Evolutionary conservation across 2,113 vertebrate genomes (phyloP), one percentile per base, ranked within the genome.

Genomic region (Laticauda laticaudata): DNA sequence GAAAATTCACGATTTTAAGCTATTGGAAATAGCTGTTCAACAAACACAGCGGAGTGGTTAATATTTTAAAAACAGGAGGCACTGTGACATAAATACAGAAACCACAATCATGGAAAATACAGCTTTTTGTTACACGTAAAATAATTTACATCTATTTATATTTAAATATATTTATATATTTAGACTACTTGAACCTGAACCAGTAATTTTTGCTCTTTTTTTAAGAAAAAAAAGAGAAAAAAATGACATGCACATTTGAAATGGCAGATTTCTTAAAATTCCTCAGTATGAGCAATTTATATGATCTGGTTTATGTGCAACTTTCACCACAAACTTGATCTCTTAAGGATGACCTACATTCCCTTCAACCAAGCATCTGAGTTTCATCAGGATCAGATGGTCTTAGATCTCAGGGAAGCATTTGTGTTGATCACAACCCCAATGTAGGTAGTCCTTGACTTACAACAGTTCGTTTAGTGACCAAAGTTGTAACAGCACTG

Each of bases 81-180:
- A 97, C 93, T 96, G 97, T 96, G 96, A 98, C 96, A 53, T 90
- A 92, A 97, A 97, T 11, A 96, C 96, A 97, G 98, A 98, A 98
- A 98, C 92, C 97, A 98, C 97, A 98, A 96, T 96, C 95, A 96
- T 97, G 96, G 96, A 97, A 97, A 97, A 98, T 97, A 98, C 97
- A 98, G 98, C 98, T 98, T 98, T 98, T 98, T 98, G 96, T 97
- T 98, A 98, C 96, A 97, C 96, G 95, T 98, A 97, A 95, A 98
- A 98, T 98, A 97, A 81, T 92, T 21, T 86, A 91, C 54, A 75
- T 92, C 61, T 87, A 10, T 91, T 24, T 90, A 90, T 34, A 91
- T 85, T 26, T 81, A 85, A 43, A 92, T 59, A 92, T n/a, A 87
- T 87, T 48, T 86, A 91, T 64, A 87, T 95, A 98, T 97, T 97